Evolutionary conservation across 2,113 vertebrate species (phyloP), one percentile per base, ranked within the genome.

Genomic region (Corythoichthys haematopterus): DNA sequence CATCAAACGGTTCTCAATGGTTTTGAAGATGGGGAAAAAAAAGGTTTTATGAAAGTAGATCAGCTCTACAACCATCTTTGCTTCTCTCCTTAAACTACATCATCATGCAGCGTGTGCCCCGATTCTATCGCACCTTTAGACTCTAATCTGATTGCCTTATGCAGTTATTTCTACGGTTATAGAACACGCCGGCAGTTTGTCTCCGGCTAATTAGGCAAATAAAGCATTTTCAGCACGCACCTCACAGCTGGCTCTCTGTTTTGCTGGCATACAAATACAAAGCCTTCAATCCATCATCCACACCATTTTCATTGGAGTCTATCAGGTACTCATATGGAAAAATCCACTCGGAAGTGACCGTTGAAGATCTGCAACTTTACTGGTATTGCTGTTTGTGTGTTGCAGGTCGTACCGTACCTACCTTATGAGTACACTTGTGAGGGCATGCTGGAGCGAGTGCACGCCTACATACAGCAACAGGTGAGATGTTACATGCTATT

Each of bases 401-500:
- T 2, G 50, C 90, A 99, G 97, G 94, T 98, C 35, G 92, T 95
- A 65, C 96, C 97, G 51, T 96, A 95, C 78, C 92, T 99, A 86
- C 96, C 96, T 72, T 98, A 97, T 0, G 97, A 99, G 87, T 98
- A 95, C 85, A 98, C 96, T 11, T 96, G 93, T 6, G 93, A 95
- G 87, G 96, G 97, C 66, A 99, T 98, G 96, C 88, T 99, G 91
- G 95, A 99, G 86, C 89, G 96, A 64, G 92, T 98, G 11, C 94
- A 98, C 0, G 93, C 94, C 87, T 99, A 98, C 87, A 95, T 99
- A 74, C 95, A 97, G 86, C 90, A 98, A 84, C 97, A 99, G 94
- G 97, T 99, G 67, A 71, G 83, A 15, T 46, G 11, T 48, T 3
- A 61, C 50, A 46, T 37, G 45, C 33, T 51, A 16, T 6, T 51